A percentile compares a stretch with the other conserved stretches of the same genome.
Conservation (phyloP, 2,113 vertebrate species). For the Gallinago media region DNA sequence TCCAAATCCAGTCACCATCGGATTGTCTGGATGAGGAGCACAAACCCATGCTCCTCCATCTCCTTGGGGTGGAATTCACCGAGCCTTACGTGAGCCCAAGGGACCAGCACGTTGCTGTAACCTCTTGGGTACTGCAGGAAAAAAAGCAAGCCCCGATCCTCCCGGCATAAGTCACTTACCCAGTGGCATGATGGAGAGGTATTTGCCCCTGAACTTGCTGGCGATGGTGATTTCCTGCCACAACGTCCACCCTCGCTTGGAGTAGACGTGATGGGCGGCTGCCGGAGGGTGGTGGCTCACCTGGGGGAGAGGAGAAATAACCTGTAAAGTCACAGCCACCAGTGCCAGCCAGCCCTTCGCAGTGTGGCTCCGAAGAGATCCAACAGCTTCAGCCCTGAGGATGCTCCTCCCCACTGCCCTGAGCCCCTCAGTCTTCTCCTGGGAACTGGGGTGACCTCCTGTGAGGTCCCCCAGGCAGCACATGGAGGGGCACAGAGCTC, state of each 20-base stretch:
- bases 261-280: conserved; percentile 94
- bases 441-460: rapidly evolving
- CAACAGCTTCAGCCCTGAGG: background rate
- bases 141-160: background rate
- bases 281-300: conserved; percentile 98
- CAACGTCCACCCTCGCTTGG: conserved; percentile 91
- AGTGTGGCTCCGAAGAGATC: rapidly evolving
- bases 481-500: rapidly evolving
- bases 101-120: rapidly evolving
- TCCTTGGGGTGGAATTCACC: background rate
- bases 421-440: background rate
- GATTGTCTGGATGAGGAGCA: background rate
- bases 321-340: background rate
- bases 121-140: rapidly evolving
- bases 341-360: rapidly evolving
- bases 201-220: conserved; percentile 99
- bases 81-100: rapidly evolving
- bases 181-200: conserved; percentile 98
- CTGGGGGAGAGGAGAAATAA: conserved; percentile 69
- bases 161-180: conserved; percentile 74
- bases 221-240: conserved; percentile 99
- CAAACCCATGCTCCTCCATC: rapidly evolving
- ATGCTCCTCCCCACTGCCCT: background rate
- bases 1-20: rapidly evolving
- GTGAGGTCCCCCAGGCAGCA: rapidly evolving